Percentiles rank a stretch among this genome's conserved stretches.
These are phyloP conservation scores for Ptilodon capucinus DNA, from an alignment of 2,888 invertebrate genomes.

Conservation along the genomic window DNA sequence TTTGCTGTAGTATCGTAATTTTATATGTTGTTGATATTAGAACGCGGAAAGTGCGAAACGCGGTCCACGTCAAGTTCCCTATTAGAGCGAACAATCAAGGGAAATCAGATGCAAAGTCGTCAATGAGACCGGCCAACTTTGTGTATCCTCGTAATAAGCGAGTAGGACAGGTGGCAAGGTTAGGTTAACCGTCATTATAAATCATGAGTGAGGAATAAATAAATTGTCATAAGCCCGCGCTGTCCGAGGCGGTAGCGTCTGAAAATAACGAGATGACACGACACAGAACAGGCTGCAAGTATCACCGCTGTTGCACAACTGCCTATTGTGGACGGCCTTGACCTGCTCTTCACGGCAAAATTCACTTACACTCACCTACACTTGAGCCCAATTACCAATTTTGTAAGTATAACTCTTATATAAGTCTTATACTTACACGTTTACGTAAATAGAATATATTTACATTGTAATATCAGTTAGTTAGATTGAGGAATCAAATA, in stretches of 20 bases:
- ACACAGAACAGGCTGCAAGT: constrained; percentile 37
- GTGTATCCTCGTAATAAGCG: constrained; percentile 21
- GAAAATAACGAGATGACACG: constrained; percentile 43
- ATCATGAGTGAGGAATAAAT: constrained; percentile 31
- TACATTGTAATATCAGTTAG: background rate
- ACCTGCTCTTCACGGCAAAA: constrained; percentile 71
- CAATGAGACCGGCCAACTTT: constrained; percentile 24
- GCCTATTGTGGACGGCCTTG: constrained; percentile 66
- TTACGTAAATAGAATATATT: constrained; percentile 14
- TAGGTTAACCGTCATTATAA: constrained; percentile 27
- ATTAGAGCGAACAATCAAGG: constrained; percentile 43
- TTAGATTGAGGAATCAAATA: background rate
- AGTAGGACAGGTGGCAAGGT: constrained; percentile 38
- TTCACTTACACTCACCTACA: constrained; percentile 59
- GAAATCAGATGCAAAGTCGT: constrained; percentile 39
- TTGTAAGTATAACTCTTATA: constrained; percentile 32
- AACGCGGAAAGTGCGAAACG: constrained; percentile 6
- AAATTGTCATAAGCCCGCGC: constrained; percentile 12
- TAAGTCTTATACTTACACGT: constrained; percentile 20
- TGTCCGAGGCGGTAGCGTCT: constrained; percentile 25
- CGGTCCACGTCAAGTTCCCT: constrained; percentile 20
- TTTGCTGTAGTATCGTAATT: constrained; percentile 38
- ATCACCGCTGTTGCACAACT: constrained; percentile 59
- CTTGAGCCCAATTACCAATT: constrained; percentile 49
- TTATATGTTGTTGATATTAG: constrained; percentile 38